Conservation (phyloP, 2,113 vertebrate genomes). For the Passer montanus region DNA sequence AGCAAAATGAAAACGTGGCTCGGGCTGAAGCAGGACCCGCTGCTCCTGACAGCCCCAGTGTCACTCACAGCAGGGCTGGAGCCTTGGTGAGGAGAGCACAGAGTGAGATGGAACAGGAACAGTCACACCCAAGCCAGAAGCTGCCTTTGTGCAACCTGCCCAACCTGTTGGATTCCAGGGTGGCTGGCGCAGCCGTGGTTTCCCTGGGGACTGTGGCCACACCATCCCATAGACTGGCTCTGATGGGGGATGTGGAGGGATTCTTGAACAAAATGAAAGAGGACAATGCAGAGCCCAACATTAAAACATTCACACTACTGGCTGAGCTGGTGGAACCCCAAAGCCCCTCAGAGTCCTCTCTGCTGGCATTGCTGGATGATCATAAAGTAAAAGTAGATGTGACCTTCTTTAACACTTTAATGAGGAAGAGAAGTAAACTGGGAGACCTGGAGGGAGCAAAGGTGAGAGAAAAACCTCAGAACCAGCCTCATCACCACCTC, state of each 20-base stretch:
- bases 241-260: slow-evolving; percentile 86
- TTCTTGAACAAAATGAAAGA: slow-evolving; percentile 86
- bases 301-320: slow-evolving; percentile 87
- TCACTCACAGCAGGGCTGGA: neutral
- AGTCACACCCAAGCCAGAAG: neutral
- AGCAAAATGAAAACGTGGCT: neutral
- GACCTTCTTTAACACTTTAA: slow-evolving; percentile 87
- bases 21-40: neutral
- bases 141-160: slow-evolving; percentile 17
- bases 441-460: slow-evolving; percentile 83
- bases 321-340: slow-evolving; percentile 80
- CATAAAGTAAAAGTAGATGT: slow-evolving; percentile 80
- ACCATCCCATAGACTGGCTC: slow-evolving; percentile 76
- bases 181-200: slow-evolving; percentile 50
- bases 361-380: slow-evolving; percentile 77
- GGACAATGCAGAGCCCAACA: slow-evolving; percentile 73
- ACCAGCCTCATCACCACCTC: neutral
- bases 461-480: slow-evolving; percentile 71
- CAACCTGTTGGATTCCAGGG: slow-evolving; percentile 80
- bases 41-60: fast-evolving
- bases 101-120: neutral
- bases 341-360: slow-evolving; percentile 66
- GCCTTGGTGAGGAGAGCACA: neutral
- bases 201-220: slow-evolving; percentile 77
- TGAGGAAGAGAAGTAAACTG: slow-evolving; percentile 81